Conservation (phyloP, 2,888 invertebrate species). For the Geophilus truncorum region DNA sequence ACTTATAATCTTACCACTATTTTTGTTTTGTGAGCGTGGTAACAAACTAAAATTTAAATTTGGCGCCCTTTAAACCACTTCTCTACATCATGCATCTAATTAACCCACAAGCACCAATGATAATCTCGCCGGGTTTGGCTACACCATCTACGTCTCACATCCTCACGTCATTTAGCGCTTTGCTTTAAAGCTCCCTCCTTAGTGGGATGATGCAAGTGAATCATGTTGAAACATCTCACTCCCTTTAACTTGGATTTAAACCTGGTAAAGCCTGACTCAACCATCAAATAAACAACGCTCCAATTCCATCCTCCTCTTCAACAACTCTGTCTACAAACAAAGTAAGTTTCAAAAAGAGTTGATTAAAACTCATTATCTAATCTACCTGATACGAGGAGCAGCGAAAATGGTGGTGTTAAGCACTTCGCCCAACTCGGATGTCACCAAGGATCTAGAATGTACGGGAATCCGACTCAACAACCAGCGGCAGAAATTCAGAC, state of each 20-base stretch:
- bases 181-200: background rate
- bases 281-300: background rate
- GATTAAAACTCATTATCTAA: background rate
- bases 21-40: too few relatives aligned
- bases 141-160: background rate
- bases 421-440: background rate
- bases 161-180: background rate
- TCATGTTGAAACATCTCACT: background rate
- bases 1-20: too few relatives aligned
- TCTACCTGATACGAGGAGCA: background rate
- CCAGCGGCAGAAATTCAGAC: conserved; percentile 72
- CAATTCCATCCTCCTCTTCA: background rate
- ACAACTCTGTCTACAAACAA: background rate
- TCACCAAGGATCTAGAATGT: conserved; percentile 44
- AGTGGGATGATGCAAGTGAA: background rate
- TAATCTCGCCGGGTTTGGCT: background rate
- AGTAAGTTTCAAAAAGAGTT: background rate
- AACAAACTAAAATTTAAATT: too few relatives aligned
- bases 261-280: background rate
- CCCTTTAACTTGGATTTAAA: background rate
- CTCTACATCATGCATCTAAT: background rate
- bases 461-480: conserved; percentile 77
- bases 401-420: background rate
- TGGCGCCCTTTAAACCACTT: background rate
- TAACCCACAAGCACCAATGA: background rate